Evolutionary conservation across 2,797 vertebrate genomes (phyloP).

Genomic region (Myoxocephalus aenaeus): DNA sequence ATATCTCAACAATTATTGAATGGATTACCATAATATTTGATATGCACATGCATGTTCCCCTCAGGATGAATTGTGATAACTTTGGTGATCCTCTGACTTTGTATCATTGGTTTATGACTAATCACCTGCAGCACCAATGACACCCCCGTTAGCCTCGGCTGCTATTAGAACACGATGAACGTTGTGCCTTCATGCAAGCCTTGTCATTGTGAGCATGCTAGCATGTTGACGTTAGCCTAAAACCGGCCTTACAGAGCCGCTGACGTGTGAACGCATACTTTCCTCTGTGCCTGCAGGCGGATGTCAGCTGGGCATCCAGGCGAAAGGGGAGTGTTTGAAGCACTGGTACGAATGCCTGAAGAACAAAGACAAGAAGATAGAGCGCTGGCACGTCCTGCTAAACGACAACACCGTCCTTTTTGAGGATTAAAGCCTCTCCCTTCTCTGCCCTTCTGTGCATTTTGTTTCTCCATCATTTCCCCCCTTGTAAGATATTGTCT

Average conservation of each 20-base stretch:
- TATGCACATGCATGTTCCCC: neutral
- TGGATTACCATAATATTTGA: no score
- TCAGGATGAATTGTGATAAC: neutral
- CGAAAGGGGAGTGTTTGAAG: conserved; percentile 95
- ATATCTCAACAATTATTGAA: no score
- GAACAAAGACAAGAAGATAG: conserved; percentile 98
- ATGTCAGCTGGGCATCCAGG: conserved; percentile 94
- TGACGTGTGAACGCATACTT: neutral
- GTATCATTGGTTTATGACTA: neutral
- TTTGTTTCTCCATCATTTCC: conserved; percentile 3
- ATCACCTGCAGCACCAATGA: neutral
- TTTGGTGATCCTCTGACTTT: neutral
- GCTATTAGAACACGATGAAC: neutral
- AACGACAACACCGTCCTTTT: conserved; percentile 90
- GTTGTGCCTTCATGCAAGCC: neutral
- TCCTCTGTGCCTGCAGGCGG: conserved; percentile 82
- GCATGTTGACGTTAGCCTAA: neutral
- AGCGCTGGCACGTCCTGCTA: conserved; percentile 95
- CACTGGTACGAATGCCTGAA: conserved; percentile 98
- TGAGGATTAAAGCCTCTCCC: conserved; percentile 80
- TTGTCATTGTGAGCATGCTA: neutral
- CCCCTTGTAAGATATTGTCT: conserved; percentile 39
- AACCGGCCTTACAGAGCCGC: neutral
- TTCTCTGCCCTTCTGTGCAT: neutral
- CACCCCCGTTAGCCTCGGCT: neutral